Evolutionary conservation across 1,140 invertebrate species (phyloP), one percentile per base, ranked within the genome.

Genomic region (Cyclargus thomasi): DNA sequence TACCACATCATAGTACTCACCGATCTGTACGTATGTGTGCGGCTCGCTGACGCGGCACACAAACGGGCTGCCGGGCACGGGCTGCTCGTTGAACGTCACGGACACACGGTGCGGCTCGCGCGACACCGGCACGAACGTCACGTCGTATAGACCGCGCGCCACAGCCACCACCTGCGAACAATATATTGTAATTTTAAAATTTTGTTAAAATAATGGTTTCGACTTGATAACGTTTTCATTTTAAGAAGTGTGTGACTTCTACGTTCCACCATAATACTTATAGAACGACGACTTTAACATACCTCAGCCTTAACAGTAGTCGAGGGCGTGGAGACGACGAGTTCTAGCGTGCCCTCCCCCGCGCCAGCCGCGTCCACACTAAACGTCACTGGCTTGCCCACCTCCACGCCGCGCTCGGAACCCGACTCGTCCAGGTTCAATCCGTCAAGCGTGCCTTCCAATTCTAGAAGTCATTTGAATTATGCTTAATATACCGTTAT

Each of bases 81-180:
- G 93, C 78, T 98, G 96, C 71, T 98, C 97, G 79, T 99, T 99
- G 88, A 99, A 99, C 8, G 96, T 97, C 67, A 99, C 98, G 77
- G 97, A 98, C 3, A 99, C 97, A 80, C 95, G 97, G 91, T 99
- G 98, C 5, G 96, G 93, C 66, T 96, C 95, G 10, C 95, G 92
- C 62, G 97, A 96, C 82, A 96, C 95, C 0, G 98, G 98, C 18
- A 98, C 94, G 88, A 99, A 99, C 0, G 97, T 98, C 0, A 99
- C 98, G 78, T 99, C 98, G 88, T 99, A 99, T 0, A 98, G 90
- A 4, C 97, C 97, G 68, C 97, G 92, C 0, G 97, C 96, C 79
- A 96, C 95, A 29, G 97, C 97, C 5, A 97, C 96, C 3, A 97
- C 96, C 89, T 91, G 68, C 20, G 18, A 4, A 55, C 14, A 47